Percentiles rank a stretch among this genome's conserved stretches.
These are phyloP conservation scores for Idaea aversata DNA, from an alignment of 2,888 invertebrate species.

Conservation along the genomic window DNA sequence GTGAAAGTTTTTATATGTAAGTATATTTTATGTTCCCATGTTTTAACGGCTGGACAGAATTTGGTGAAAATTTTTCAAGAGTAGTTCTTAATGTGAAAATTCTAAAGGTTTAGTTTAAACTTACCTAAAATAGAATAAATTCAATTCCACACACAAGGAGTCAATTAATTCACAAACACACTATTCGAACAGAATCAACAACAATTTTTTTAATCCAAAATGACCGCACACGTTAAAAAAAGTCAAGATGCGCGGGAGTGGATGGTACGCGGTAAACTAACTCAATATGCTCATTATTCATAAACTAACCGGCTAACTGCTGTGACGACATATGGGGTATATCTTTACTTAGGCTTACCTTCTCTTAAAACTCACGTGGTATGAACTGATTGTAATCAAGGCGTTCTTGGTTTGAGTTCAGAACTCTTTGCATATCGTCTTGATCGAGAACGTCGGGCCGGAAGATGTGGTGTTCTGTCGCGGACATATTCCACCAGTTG, in stretches of 20 bases:
- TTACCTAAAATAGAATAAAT: not conserved
- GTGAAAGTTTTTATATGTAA: no score
- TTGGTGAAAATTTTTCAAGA: no score
- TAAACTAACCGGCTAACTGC: not conserved
- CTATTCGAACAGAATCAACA: not conserved
- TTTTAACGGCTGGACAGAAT: no score
- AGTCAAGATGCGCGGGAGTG: constrained; percentile 19
- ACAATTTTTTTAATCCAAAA: not conserved
- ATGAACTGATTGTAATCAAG: not conserved
- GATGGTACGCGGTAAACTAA: constrained; percentile 25
- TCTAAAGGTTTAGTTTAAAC: not conserved
- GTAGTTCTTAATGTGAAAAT: no score
- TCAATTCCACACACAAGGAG: not conserved
- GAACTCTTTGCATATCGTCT: not conserved
- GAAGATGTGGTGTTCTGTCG: no score
- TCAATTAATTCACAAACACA: not conserved
- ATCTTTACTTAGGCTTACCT: not conserved
- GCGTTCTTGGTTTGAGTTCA: not conserved
- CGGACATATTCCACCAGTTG: no score
- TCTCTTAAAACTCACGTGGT: not conserved
- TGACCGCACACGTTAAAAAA: not conserved
- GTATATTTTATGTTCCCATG: no score
- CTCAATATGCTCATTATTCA: constrained; percentile 7
- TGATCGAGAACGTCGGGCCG: no score
- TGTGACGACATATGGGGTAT: constrained; percentile 10